These are phyloP conservation scores for Lampropteryx suffumata DNA, from an alignment of 2,888 invertebrate species.

Conservation along the genomic window DNA sequence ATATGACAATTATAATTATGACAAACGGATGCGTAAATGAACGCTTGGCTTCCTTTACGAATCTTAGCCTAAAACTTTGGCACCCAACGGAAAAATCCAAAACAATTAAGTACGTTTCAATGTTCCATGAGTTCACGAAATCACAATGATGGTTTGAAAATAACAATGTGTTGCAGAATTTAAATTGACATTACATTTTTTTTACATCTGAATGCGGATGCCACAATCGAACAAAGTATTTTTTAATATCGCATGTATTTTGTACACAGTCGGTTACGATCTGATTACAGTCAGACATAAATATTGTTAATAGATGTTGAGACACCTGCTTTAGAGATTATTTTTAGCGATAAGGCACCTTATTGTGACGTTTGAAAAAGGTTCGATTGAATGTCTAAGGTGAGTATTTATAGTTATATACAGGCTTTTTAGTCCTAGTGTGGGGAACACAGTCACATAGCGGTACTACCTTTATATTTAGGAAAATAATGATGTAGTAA, in stretches of 20 bases:
- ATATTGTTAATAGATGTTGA: slow-evolving; percentile 6
- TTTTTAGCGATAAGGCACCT: slow-evolving; percentile 1
- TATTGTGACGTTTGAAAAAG: slow-evolving; percentile 1
- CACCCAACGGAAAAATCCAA: no score
- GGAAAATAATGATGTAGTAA: no score
- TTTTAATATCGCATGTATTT: neutral
- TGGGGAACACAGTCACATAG: no score
- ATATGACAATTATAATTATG: no score
- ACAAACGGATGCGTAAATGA: no score
- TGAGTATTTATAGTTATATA: no score
- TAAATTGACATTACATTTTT: slow-evolving; percentile 21
- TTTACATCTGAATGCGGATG: slow-evolving; percentile 13
- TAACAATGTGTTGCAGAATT: slow-evolving; percentile 14
- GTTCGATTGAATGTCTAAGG: no score
- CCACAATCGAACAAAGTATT: slow-evolving; percentile 6
- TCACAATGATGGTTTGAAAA: slow-evolving; percentile 11
- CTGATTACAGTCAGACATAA: slow-evolving; percentile 8
- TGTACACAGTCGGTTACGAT: slow-evolving; percentile 3
- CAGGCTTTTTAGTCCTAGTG: no score
- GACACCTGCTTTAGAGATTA: slow-evolving; percentile 8
- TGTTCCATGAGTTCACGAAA: slow-evolving; percentile 1
- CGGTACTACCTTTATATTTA: no score
- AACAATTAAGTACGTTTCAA: no score
- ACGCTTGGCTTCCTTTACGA: no score
- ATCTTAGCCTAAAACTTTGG: no score